Evolutionary conservation across 2,113 vertebrate species (phyloP).

Genomic region (Brachypteracias leptosomus): DNA sequence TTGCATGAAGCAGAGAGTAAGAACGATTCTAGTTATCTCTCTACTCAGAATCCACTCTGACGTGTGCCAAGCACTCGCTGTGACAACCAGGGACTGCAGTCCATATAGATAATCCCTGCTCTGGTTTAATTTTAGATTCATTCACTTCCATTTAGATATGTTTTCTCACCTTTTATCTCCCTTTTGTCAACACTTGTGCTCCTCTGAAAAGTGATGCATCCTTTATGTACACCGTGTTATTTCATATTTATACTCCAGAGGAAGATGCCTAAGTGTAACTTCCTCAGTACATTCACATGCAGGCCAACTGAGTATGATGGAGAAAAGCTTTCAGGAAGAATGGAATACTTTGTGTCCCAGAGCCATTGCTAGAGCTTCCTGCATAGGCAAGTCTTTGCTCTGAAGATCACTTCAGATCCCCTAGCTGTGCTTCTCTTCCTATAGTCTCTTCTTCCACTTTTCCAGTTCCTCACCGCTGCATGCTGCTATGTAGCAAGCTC

Average conservation of each 20-base stretch:
- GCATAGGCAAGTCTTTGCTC: neutral
- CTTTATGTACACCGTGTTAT: neutral
- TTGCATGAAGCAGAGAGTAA: neutral
- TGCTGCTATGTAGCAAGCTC: neutral
- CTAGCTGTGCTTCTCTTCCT: neutral
- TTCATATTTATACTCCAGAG: neutral
- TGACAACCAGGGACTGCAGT: neutral
- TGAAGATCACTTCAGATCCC: neutral
- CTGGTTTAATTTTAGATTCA: neutral
- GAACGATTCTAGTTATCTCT: neutral
- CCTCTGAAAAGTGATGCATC: neutral
- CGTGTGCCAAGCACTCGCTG: rapidly evolving
- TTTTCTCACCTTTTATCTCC: neutral
- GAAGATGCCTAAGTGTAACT: neutral
- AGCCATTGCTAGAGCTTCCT: neutral
- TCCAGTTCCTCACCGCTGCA: neutral
- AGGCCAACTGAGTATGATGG: neutral
- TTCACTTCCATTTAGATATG: neutral
- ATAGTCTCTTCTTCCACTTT: neutral
- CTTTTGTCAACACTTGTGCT: neutral
- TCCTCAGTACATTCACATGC: neutral
- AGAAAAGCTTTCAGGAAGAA: neutral
- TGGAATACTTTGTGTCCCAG: neutral
- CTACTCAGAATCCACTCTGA: neutral
- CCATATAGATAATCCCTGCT: neutral